A percentile compares a stretch with the other conserved stretches of the same genome.
Conservation (phyloP, 2,888 invertebrate genomes). For the Andrena bucephala region DNA sequence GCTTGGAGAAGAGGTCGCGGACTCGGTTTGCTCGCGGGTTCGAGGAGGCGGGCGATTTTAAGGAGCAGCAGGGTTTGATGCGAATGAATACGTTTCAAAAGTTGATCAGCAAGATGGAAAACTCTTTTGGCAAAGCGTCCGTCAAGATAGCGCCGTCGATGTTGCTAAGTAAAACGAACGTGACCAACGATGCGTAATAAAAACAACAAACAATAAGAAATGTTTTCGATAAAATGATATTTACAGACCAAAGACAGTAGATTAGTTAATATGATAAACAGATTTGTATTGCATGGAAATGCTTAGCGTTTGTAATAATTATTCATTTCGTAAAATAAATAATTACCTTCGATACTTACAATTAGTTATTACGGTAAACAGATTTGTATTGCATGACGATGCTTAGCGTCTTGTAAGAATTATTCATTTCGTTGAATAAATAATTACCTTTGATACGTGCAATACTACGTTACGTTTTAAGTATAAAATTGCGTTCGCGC, state of each 20-base stretch:
- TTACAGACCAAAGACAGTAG: slow-evolving; percentile 41
- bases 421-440: slow-evolving; percentile 45
- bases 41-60: slow-evolving; percentile 54
- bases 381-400: neutral
- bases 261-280: slow-evolving; percentile 6
- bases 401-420: slow-evolving; percentile 21
- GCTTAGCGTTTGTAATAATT: slow-evolving; percentile 25
- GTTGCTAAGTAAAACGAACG: slow-evolving; percentile 37
- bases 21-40: slow-evolving; percentile 73
- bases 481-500: neutral
- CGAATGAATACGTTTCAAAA: slow-evolving; percentile 79
- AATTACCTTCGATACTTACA: neutral
- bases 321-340: slow-evolving; percentile 48
- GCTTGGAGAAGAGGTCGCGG: slow-evolving; percentile 75
- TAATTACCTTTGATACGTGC: neutral
- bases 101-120: slow-evolving; percentile 80
- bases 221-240: neutral
- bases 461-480: neutral
- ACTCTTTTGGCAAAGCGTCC: slow-evolving; percentile 72
- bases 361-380: slow-evolving; percentile 11
- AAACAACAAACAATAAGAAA: neutral
- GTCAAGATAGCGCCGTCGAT: slow-evolving; percentile 39
- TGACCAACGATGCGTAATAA: slow-evolving; percentile 36
- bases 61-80: slow-evolving; percentile 57
- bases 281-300: neutral